Evolutionary conservation across 2,113 vertebrate genomes (phyloP), one percentile per base, ranked within the genome.

Genomic region (Nettapus auritus): DNA sequence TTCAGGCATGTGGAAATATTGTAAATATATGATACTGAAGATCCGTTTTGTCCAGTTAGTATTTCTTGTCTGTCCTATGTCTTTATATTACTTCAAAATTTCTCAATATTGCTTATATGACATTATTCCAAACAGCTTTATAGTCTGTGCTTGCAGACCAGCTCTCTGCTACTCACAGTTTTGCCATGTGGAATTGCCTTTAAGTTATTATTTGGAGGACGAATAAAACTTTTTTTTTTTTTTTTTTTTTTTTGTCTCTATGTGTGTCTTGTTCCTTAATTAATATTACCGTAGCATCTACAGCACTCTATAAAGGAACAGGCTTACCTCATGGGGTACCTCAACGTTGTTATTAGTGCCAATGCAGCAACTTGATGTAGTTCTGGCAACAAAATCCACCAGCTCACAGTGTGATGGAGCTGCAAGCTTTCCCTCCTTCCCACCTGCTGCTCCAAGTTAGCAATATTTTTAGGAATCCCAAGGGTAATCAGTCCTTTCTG

Each of bases 61-160:
- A 38, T 86, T 73, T 90, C 31, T 0, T 62, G 40, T 85, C 50
- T 82, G 8, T 46, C 77, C 31, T 60, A 26, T 15, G 50, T 63
- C 40, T 82, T 87, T 87, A 40, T 52, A 42, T 67, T 69, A 74
- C 44, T 81, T 8, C 67, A 73, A 70, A 90, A 86, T 40, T 5
- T 22, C 69, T 81, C 83, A 29, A 17, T 86, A 52, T 40, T 86
- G 22, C 19, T 82, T 71, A 25, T 64, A 56, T 71, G 15, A 18
- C 4, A 2, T 70, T 75, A 31, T 31, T 44, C 15, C 26, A 60
- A 80, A 59, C 0, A 0, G 2, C 2, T 84, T 69, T 78, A 6
- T 76, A 14, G 62, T 85, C 38, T 53, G 26, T 91, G 29, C 86
- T 89, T 91, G 91, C 73, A 80, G 11, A 57, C 44, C 17, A 55